These are phyloP conservation scores for Limnephilus auricula DNA, from an alignment of 2,888 invertebrate species.

Conservation along the genomic window DNA sequence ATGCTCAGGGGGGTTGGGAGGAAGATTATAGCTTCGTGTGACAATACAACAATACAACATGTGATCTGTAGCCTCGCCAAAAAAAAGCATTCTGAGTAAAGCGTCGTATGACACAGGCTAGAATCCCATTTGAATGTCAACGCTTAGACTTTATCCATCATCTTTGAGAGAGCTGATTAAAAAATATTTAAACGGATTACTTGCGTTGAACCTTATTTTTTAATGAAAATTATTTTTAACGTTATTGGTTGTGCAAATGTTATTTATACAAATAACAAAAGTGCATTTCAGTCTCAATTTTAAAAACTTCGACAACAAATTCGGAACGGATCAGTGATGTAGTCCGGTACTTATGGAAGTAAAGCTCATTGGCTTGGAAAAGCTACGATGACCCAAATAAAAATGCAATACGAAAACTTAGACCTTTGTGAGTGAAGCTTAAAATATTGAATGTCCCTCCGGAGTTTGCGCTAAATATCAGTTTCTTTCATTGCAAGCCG, in stretches of 20 bases:
- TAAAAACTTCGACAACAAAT: neutral
- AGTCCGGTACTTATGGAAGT: neutral
- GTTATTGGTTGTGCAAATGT: too few species aligned
- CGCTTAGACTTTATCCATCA: neutral
- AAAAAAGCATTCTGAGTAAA: too few species aligned
- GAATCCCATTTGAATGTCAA: constrained; percentile 65
- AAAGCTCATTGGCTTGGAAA: neutral
- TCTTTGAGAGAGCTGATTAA: neutral
- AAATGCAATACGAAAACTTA: neutral
- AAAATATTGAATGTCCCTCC: neutral
- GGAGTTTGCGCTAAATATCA: neutral
- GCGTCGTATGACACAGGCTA: neutral
- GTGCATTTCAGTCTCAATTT: neutral
- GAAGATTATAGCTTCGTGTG: too few species aligned
- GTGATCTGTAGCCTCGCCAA: too few species aligned
- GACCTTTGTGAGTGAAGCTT: neutral
- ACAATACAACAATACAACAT: too few species aligned
- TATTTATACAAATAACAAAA: too few species aligned
- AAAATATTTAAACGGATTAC: neutral
- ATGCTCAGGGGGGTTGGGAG: too few species aligned
- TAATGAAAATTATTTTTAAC: too few species aligned
- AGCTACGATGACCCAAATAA: neutral
- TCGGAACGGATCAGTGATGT: neutral
- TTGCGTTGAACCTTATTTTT: too few species aligned
- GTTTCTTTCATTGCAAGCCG: neutral